A percentile compares a stretch with the other conserved stretches of the same genome.
These are phyloP conservation scores for Mythimna pallens DNA, from an alignment of 2,888 invertebrate species.

Conservation along the genomic window DNA sequence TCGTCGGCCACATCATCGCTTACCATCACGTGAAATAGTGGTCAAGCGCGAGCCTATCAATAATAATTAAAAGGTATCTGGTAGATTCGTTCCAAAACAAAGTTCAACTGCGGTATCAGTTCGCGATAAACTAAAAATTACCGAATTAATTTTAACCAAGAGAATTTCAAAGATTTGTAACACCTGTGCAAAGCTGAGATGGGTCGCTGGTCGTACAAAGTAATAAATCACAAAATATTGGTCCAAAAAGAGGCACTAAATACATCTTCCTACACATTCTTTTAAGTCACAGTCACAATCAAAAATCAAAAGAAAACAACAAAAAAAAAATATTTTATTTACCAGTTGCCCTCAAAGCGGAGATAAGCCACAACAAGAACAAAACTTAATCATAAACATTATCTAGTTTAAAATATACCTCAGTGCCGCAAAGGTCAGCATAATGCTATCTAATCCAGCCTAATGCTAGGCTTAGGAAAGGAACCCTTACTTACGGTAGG, in stretches of 20 bases:
- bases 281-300: neutral
- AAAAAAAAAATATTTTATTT: constrained; percentile 8
- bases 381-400: constrained; percentile 51
- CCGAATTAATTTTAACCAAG: no score
- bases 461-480: constrained; percentile 29
- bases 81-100: no score
- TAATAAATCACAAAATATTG: neutral
- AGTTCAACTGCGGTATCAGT: no score
- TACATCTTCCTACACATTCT: neutral
- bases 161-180: no score
- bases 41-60: no score
- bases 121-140: no score
- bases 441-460: constrained; percentile 8
- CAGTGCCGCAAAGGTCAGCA: constrained; percentile 39
- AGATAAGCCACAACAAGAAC: constrained; percentile 32
- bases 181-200: no score
- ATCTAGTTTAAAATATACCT: constrained; percentile 32
- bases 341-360: neutral
- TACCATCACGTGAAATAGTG: no score
- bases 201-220: no score
- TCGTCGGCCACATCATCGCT: no score
- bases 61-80: no score
- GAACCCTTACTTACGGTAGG: neutral
- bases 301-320: neutral
- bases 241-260: neutral